Percentiles rank a stretch among this genome's conserved stretches.
These are phyloP conservation scores for Phyllotreta striolata DNA, from an alignment of 2,888 invertebrate genomes.

Conservation along the genomic window DNA sequence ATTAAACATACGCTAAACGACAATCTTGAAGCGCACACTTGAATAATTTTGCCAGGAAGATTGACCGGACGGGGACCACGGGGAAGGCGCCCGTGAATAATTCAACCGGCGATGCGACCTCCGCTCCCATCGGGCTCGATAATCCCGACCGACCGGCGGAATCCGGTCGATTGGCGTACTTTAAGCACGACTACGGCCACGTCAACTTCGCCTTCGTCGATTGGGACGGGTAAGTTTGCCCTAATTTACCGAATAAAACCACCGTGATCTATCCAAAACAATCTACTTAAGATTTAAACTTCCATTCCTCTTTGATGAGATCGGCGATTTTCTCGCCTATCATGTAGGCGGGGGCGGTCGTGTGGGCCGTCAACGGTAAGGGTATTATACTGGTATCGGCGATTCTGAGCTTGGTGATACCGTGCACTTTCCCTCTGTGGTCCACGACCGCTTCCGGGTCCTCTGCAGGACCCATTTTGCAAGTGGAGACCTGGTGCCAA, in stretches of 20 bases:
- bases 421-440: constrained; percentile 63
- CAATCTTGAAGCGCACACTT: constrained; percentile 12
- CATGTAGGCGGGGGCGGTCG: constrained; percentile 65
- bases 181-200: constrained; percentile 53
- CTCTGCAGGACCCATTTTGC: constrained; percentile 65
- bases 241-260: too few species aligned
- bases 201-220: constrained; percentile 56
- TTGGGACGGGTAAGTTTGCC: constrained; percentile 54
- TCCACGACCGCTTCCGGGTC: constrained; percentile 68
- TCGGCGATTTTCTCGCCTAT: constrained; percentile 67
- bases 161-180: constrained; percentile 43
- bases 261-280: too few species aligned
- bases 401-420: constrained; percentile 63
- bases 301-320: constrained; percentile 62
- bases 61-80: constrained; percentile 15
- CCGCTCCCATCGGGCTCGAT: constrained; percentile 15
- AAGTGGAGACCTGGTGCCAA: constrained; percentile 66
- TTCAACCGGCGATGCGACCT: constrained; percentile 21
- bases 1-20: constrained; percentile 8
- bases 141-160: constrained; percentile 3
- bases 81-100: constrained; percentile 24
- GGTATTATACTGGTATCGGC: constrained; percentile 68
- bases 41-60: constrained; percentile 27
- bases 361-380: constrained; percentile 63
- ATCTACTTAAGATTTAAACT: constrained; percentile 26